Conservation (phyloP, 2,797 vertebrate species). For the Microhierax caerulescens region DNA sequence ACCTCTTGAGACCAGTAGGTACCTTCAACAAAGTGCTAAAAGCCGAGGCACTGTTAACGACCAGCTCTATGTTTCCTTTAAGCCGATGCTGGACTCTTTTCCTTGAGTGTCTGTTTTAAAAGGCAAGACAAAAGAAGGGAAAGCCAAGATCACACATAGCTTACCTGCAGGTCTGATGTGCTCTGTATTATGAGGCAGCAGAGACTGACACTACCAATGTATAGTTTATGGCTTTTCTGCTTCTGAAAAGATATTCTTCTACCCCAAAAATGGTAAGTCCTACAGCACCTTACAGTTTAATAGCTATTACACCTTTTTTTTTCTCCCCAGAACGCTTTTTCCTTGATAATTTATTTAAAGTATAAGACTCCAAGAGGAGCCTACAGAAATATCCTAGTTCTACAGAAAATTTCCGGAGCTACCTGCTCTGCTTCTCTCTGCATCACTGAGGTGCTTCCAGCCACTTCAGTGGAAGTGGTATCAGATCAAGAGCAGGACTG, state of each 20-base stretch:
- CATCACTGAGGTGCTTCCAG: not conserved
- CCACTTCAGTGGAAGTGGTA: not conserved
- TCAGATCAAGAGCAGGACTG: not conserved
- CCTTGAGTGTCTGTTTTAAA: not conserved
- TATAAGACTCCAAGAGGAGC: not conserved
- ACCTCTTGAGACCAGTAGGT: not conserved
- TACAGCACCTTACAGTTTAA: slow-evolving; percentile 1
- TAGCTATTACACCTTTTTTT: not conserved
- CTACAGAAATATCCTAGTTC: not conserved
- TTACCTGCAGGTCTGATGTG: not conserved
- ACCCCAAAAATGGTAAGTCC: not conserved
- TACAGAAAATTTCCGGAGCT: not conserved
- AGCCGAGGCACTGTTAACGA: slow-evolving; percentile 32
- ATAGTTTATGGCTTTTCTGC: not conserved
- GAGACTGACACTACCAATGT: not conserved
- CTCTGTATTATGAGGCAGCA: not conserved
- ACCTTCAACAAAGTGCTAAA: slow-evolving; percentile 41
- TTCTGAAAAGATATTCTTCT: not conserved
- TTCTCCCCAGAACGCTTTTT: not conserved
- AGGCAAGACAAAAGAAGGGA: not conserved
- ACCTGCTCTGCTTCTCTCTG: not conserved
- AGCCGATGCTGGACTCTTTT: not conserved
- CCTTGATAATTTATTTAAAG: not conserved
- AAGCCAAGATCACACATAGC: not conserved
- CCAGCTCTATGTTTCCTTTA: not conserved